Base-by-base conservation (phyloP, 30 jellyfish, hydroid and myxozoan genomes). In the Aurelia coerulea region DNA sequence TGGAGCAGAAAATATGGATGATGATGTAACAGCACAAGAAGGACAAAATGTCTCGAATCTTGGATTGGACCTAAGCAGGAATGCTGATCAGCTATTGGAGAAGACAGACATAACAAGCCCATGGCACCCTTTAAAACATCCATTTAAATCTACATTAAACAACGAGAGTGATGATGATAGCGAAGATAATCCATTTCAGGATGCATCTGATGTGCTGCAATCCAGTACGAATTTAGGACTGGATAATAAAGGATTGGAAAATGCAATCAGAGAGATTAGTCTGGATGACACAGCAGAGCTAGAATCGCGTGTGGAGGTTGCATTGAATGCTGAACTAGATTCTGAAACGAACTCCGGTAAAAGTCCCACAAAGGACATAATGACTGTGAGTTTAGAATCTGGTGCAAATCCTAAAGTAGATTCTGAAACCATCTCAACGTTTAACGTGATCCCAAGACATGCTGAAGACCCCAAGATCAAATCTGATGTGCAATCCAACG, bases 111-210 rank as follows among this genome's bases (percentile, higher is more conserved):
- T 51, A 12, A 6, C 80, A n/a, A 58, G 82, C 39, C 76, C 92
- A 14, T 83, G 92, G 92, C 92, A 83, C 50, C 92, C 92, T n/a
- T 58, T 83, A 65, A 67, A 83, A 71, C 81, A 74, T 17, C 73
- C 83, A 14, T 31, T 51, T 14, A 50, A 17, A 5, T 29, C 89
- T 18, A 37, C 54, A 5, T 62, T 23, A 31, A 10, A 4, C 41
- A 18, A 12, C 2, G 72, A 8, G 10, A 19, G 11, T 67, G 66
- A 35, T 42, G 84, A 35, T 54, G 85, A 34, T 4, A 69, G 59
- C 5, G 77, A 65, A 42, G 84, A 81, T 13, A 35, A 67, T 51
- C 63, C 56, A 0, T 71, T 83, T 46, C 85, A 50, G n/a, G 92
- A 83, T 71, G 86, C 92, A 9, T 72, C 86, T 13, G 92, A 60